Conservation (phyloP, 1,140 invertebrate genomes). For the Propsilocerus akamusi region DNA sequence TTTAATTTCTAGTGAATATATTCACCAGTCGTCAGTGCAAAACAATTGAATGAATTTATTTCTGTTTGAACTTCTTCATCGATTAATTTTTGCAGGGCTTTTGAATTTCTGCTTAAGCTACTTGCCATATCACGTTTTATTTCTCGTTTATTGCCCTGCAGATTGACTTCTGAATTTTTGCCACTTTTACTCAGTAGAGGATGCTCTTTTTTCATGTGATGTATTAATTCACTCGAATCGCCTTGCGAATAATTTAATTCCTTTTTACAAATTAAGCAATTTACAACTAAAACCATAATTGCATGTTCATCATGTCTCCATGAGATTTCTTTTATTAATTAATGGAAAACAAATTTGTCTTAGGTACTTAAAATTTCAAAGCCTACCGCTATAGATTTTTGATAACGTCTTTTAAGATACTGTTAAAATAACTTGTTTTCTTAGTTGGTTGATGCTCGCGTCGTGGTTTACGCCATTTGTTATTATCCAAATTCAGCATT, state of each 20-base stretch:
- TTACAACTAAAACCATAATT: neutral
- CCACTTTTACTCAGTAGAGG: neutral
- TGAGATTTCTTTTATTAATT: neutral
- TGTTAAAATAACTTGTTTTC: neutral
- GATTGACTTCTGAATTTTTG: neutral
- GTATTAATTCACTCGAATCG: neutral
- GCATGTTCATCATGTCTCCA: neutral
- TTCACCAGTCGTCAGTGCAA: neutral
- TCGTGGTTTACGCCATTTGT: conserved; percentile 63
- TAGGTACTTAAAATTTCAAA: neutral
- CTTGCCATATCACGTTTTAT: neutral
- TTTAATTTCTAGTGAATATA: neutral
- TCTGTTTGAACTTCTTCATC: neutral
- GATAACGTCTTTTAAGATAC: neutral
- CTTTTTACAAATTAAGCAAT: neutral
- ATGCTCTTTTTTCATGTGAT: neutral
- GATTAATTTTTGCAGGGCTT: neutral
- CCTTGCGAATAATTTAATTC: neutral
- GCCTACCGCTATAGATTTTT: neutral
- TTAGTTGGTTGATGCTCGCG: conserved; percentile 28
- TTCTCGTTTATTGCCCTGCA: neutral
- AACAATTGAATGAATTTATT: no score
- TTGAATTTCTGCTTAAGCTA: no score
- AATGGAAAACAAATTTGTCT: neutral
- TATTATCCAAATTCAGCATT: conserved; percentile 75